These are phyloP conservation scores for Liposcelis brunnea DNA, from an alignment of 2,888 invertebrate species.

Conservation along the genomic window DNA sequence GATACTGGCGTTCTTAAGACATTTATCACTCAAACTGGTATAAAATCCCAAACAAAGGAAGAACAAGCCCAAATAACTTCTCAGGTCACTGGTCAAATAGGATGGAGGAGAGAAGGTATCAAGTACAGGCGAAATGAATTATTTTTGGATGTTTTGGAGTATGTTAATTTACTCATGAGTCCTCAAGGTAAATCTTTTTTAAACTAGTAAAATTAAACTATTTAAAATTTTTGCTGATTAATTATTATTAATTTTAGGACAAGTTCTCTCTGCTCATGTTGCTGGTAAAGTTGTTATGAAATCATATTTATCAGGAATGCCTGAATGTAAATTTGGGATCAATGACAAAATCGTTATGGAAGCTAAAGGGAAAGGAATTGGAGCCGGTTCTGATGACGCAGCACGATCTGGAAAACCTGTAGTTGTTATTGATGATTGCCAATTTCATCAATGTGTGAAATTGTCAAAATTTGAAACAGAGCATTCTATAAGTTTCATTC, in stretches of 20 bases:
- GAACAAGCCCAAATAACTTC: conserved; percentile 99
- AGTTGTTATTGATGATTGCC: conserved; percentile 99
- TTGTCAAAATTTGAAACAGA: conserved; percentile 99
- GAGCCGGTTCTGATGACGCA: conserved; percentile 46
- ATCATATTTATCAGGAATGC: conserved; percentile 98
- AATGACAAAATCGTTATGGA: conserved; percentile 99
- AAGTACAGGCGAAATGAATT: conserved; percentile 97
- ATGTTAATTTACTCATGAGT: conserved; percentile 97
- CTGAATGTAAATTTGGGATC: conserved; percentile 98
- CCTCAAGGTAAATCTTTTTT: conserved; percentile 63
- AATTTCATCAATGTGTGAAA: conserved; percentile 99
- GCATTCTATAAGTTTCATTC: conserved; percentile 99
- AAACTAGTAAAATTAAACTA: background rate
- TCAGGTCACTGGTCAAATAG: conserved; percentile 95
- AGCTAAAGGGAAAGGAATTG: conserved; percentile 51
- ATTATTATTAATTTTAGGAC: conserved; percentile 39
- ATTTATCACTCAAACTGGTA: conserved; percentile 98
- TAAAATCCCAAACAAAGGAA: conserved; percentile 96
- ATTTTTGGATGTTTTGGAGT: conserved; percentile 96
- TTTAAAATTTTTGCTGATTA: background rate
- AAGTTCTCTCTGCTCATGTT: conserved; percentile 96
- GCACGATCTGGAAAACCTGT: conserved; percentile 91
- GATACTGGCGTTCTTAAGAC: conserved; percentile 98
- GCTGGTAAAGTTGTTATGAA: conserved; percentile 99
- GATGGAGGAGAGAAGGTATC: conserved; percentile 98